Conservation (phyloP, 2,888 invertebrate species). For the Rhamphomyia laevipes region DNA sequence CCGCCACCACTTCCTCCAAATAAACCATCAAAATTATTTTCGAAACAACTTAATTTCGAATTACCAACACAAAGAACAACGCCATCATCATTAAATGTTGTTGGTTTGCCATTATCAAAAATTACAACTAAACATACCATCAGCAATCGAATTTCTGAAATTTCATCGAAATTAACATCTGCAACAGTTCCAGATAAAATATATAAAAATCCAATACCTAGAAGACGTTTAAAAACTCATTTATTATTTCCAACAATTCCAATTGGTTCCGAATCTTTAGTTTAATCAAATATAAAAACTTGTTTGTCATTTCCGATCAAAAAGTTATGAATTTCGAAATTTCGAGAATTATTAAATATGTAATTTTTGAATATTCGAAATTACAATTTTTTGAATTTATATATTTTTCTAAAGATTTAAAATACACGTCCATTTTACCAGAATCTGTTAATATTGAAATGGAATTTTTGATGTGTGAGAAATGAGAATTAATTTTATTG, state of each 20-base stretch:
- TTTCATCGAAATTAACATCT: slow-evolving; percentile 7
- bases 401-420: too few relatives aligned
- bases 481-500: too few relatives aligned
- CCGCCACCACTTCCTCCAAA: slow-evolving; percentile 13
- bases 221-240: background rate
- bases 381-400: too few relatives aligned
- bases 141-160: background rate
- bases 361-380: too few relatives aligned
- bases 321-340: too few relatives aligned
- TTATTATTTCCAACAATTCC: background rate
- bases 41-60: too few relatives aligned
- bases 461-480: too few relatives aligned
- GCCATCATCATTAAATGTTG: slow-evolving; percentile 6
- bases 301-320: too few relatives aligned
- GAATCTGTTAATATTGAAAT: too few relatives aligned
- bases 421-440: too few relatives aligned
- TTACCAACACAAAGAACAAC: slow-evolving; percentile 2
- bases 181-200: slow-evolving; percentile 1
- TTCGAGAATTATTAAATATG: too few relatives aligned
- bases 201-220: background rate
- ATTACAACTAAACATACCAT: too few relatives aligned
- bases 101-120: slow-evolving; percentile 1
- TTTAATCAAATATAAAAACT: background rate
- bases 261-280: background rate
- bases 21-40: background rate